phyloP scores from a whole-genome alignment of 1,140 invertebrate genomes.

The Bombus terrestris region DNA sequence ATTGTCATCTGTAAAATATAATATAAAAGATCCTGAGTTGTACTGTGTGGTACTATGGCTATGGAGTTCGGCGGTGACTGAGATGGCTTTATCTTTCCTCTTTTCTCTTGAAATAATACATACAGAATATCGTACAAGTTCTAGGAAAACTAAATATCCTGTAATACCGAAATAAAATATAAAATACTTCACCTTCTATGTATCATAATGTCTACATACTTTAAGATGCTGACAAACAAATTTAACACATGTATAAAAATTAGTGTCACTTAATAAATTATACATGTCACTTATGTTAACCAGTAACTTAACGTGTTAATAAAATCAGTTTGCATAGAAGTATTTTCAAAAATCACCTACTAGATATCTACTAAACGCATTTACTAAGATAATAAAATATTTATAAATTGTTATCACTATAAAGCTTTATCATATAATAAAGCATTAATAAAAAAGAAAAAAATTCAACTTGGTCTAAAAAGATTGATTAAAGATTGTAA shows the following conservation, averaged over 20 bases:
- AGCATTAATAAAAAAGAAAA: background rate
- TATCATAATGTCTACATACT: background rate
- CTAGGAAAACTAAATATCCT: background rate
- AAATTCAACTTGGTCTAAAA: background rate
- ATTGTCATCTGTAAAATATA: constrained; percentile 84
- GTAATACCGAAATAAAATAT: background rate
- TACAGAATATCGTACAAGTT: background rate
- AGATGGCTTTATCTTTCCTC: constrained; percentile 66
- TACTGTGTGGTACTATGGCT: constrained; percentile 83
- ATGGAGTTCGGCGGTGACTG: constrained; percentile 77
- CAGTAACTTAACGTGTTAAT: constrained; percentile 20
- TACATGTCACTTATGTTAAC: background rate
- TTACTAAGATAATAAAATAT: background rate
- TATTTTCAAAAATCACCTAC: background rate
- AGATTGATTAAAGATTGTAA: background rate
- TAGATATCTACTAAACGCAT: background rate
- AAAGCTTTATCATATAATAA: background rate
- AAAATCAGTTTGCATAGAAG: background rate
- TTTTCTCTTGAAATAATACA: constrained; percentile 8
- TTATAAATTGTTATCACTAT: background rate
- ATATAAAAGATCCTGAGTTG: constrained; percentile 83
- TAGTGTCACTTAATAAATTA: background rate
- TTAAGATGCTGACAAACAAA: constrained; percentile 29
- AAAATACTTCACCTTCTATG: background rate
- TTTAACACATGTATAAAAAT: constrained; percentile 18